phyloP scores from a whole-genome alignment of 2,797 vertebrate genomes.

The Odontamblyopus lacepedii region DNA sequence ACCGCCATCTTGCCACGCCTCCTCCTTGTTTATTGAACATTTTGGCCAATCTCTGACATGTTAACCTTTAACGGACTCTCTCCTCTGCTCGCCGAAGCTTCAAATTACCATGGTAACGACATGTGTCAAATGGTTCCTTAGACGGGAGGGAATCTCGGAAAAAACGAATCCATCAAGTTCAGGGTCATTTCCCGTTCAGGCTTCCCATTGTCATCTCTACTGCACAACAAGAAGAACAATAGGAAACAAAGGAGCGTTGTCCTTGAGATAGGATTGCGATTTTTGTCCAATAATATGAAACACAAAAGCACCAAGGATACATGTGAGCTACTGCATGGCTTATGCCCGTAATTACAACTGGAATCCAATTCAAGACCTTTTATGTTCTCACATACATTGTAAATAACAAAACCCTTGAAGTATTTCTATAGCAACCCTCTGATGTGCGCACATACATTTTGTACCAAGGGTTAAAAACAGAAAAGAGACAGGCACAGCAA shows the following conservation, averaged over 20 bases:
- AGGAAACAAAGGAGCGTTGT: slow-evolving; percentile 38
- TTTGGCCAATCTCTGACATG: slow-evolving; percentile 51
- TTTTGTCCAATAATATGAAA: slow-evolving; percentile 31
- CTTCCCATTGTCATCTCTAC: slow-evolving; percentile 22
- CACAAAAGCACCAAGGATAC: slow-evolving; percentile 20
- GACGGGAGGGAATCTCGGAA: slow-evolving; percentile 54
- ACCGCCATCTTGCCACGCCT: slow-evolving; percentile 2
- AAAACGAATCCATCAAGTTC: slow-evolving; percentile 67
- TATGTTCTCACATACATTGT: slow-evolving; percentile 7
- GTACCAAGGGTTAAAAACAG: background rate
- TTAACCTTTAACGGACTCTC: slow-evolving; percentile 53
- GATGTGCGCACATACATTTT: background rate
- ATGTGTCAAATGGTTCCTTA: slow-evolving; percentile 65
- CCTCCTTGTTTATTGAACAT: slow-evolving; percentile 43
- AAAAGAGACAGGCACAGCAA: slow-evolving; percentile 13
- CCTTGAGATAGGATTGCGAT: slow-evolving; percentile 62
- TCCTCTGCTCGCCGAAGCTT: slow-evolving; percentile 40
- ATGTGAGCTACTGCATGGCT: slow-evolving; percentile 14
- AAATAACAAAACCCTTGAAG: background rate
- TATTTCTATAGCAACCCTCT: background rate
- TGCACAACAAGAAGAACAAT: slow-evolving; percentile 58
- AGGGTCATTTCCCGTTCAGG: slow-evolving; percentile 65
- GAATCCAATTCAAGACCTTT: slow-evolving; percentile 20
- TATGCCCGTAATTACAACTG: slow-evolving; percentile 24
- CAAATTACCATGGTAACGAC: slow-evolving; percentile 59